phyloP scores from a whole-genome alignment of 2,888 invertebrate species.

The Sinotaia quadrata region DNA sequence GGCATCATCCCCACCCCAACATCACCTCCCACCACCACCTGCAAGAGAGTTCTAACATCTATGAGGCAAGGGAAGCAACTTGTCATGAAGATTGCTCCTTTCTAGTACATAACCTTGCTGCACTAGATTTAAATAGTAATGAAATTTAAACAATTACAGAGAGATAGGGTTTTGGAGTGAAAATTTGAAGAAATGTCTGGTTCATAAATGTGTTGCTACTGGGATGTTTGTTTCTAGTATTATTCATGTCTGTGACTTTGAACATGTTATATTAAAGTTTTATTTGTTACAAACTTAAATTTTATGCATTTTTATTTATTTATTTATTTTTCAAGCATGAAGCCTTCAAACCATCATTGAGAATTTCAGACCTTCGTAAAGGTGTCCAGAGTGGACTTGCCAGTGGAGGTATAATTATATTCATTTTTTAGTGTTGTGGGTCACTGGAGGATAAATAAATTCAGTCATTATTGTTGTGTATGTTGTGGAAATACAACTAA shows the following conservation, averaged over 20 bases:
- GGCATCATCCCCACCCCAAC: too few relatives aligned
- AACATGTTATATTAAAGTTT: neutral
- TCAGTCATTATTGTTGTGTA: too few relatives aligned
- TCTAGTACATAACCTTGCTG: too few relatives aligned
- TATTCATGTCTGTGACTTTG: neutral
- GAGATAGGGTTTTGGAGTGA: neutral
- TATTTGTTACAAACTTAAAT: neutral
- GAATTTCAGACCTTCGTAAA: conserved; percentile 62
- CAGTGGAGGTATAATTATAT: conserved; percentile 53
- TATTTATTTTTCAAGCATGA: conserved; percentile 49
- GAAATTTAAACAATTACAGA: neutral
- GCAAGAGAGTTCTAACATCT: too few relatives aligned
- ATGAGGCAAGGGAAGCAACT: too few relatives aligned
- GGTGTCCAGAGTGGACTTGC: conserved; percentile 59
- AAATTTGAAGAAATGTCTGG: neutral
- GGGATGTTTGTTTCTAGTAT: neutral
- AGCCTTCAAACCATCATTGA: conserved; percentile 54
- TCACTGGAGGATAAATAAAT: too few relatives aligned
- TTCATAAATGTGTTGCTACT: neutral
- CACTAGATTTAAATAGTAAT: neutral
- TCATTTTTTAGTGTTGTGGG: too few relatives aligned
- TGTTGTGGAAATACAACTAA: too few relatives aligned
- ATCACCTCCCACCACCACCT: too few relatives aligned
- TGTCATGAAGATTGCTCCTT: too few relatives aligned
- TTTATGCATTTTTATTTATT: conserved; percentile 8